Evolutionary conservation across 2,888 invertebrate genomes (phyloP).

Genomic region (Cheilosia vulpina): DNA sequence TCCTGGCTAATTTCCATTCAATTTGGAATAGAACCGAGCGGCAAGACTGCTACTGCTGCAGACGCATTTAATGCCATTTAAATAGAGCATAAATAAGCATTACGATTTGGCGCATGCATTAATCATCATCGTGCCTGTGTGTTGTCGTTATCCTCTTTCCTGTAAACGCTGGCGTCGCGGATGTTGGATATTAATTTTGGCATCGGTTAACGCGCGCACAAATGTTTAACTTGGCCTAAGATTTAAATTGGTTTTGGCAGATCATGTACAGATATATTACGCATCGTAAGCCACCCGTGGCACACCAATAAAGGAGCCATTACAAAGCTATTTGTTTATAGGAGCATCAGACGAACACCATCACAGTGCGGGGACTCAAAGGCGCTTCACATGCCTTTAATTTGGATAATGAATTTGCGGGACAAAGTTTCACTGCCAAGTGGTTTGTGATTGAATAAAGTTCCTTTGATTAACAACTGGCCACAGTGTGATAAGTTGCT

Average conservation of each 20-base stretch:
- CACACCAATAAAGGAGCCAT: background rate
- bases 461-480: slow-evolving; percentile 38
- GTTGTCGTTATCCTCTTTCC: background rate
- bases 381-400: slow-evolving; percentile 29
- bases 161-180: slow-evolving; percentile 10
- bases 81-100: slow-evolving; percentile 71
- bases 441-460: slow-evolving; percentile 6
- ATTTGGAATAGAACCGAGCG: slow-evolving; percentile 36
- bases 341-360: background rate
- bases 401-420: slow-evolving; percentile 53
- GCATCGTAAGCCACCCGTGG: background rate
- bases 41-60: slow-evolving; percentile 25
- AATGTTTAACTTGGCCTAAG: slow-evolving; percentile 47
- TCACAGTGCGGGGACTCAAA: slow-evolving; percentile 1
- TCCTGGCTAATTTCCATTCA: slow-evolving; percentile 66
- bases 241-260: slow-evolving; percentile 47
- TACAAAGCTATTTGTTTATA: slow-evolving; percentile 1
- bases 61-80: slow-evolving; percentile 65
- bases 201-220: slow-evolving; percentile 35
- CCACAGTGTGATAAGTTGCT: slow-evolving; percentile 27
- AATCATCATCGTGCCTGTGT: slow-evolving; percentile 44
- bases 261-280: background rate
- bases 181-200: slow-evolving; percentile 58
- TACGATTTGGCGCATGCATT: slow-evolving; percentile 69
- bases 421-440: slow-evolving; percentile 15